These are phyloP conservation scores for Parthenolecanium corni DNA, from an alignment of 2,888 invertebrate genomes.

Conservation along the genomic window DNA sequence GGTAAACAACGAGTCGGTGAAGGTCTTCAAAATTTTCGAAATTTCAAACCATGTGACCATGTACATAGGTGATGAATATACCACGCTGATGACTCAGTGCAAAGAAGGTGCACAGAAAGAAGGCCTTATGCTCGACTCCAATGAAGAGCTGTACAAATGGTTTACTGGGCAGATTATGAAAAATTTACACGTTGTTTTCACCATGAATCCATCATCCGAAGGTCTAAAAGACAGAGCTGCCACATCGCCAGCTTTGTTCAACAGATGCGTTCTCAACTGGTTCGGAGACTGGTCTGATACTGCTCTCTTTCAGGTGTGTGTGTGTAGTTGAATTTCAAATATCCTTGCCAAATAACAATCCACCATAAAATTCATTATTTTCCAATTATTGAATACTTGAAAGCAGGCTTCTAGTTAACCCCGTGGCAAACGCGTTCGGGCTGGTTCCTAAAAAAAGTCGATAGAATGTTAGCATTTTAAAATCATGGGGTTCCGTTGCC, in stretches of 20 bases:
- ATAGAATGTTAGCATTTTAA: too few relatives aligned
- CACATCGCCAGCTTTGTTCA: conserved; percentile 97
- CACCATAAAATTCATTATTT: too few relatives aligned
- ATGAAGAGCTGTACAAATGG: conserved; percentile 99
- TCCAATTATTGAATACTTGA: too few relatives aligned
- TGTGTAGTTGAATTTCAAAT: not conserved
- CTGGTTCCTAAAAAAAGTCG: too few relatives aligned
- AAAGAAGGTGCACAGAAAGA: conserved; percentile 97
- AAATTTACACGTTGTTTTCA: conserved; percentile 98
- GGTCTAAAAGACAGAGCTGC: conserved; percentile 97
- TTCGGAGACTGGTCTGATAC: conserved; percentile 99
- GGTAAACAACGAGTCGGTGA: conserved; percentile 37
- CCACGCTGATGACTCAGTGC: conserved; percentile 98
- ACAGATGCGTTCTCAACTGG: conserved; percentile 65
- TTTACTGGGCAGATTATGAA: conserved; percentile 98
- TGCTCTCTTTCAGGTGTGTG: conserved; percentile 68
- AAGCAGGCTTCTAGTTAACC: too few relatives aligned
- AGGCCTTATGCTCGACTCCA: conserved; percentile 95
- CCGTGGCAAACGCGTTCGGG: too few relatives aligned
- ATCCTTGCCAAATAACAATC: too few relatives aligned
- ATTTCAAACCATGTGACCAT: not conserved
- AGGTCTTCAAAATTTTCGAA: not conserved
- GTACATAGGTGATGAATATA: conserved; percentile 78
- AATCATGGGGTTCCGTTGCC: too few relatives aligned
- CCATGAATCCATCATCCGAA: conserved; percentile 99